Base-by-base conservation (phyloP, 2,888 invertebrate genomes). In the Euzetes globulus region DNA sequence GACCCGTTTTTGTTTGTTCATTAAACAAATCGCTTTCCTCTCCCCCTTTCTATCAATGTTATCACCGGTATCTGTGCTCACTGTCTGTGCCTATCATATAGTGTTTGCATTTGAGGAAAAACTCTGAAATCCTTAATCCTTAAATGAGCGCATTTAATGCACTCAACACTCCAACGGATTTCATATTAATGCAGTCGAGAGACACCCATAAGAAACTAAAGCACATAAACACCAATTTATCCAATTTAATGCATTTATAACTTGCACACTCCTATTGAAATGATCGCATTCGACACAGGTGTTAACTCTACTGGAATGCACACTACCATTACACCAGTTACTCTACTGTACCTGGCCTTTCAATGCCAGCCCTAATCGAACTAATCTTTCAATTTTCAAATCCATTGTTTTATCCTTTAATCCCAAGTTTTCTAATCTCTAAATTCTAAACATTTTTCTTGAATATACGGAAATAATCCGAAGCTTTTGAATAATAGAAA, bases 1-100 rank as follows among this genome's bases (percentile, higher is more conserved):
- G 70, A 70, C 41, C 45, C 25, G 70, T 70, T 70, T 70, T 70
- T 70, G 70, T 70, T 70, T 70, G 70, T 70, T 70, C 70, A 70
- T 70, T 70, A 70, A 70, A 70, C 70, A 70, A 70, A 70, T 70
- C 70, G 70, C 70, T 70, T 45, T 70, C n/a, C 70, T 17, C 47
- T 27, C 22, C 37, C 37, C 33, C 63, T 65, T n/a, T 19, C 63
- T 65, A 65, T 11, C 37, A 37, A n/a, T 65, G 37, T n/a, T 65
- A 33, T 60, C 60, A 60, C 29, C n/a, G 29, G 27, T 60, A 60
- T 55, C 55, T 22, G 22, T 55, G 55, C 58, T 41, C 41, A 41
- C 41, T 13, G 41, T 41, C 52, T 52, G 52, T 52, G 52, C n/a
- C 22, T 19, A 37, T 65, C 33, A 37, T 15, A 25, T 41, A 70